These are phyloP conservation scores for Motacilla tschutschensis DNA, from an alignment of 2,113 vertebrate genomes.

Conservation along the genomic window DNA sequence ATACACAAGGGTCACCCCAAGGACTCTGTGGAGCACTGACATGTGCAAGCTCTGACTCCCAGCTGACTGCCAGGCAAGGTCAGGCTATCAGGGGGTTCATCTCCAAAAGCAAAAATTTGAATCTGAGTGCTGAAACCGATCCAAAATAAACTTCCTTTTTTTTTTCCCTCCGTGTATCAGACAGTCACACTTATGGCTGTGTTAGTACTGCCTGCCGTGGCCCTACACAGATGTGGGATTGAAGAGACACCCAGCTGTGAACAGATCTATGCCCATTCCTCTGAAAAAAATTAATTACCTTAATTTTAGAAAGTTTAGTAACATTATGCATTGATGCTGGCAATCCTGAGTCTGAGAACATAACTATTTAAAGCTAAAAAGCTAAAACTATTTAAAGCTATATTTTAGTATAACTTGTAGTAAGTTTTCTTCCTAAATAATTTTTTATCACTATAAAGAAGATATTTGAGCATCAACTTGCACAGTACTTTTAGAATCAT, in stretches of 20 bases:
- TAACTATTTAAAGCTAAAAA: background rate
- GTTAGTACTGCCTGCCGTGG: background rate
- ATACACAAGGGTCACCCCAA: background rate
- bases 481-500: background rate
- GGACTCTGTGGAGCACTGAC: background rate
- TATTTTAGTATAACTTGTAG: background rate
- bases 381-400: background rate
- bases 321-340: background rate
- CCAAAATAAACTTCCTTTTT: background rate
- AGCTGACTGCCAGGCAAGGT: background rate
- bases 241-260: background rate
- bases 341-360: background rate
- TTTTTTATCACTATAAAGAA: background rate
- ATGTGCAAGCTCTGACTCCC: background rate
- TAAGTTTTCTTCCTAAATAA: background rate
- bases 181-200: background rate
- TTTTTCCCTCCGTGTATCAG: background rate
- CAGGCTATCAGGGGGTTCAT: background rate
- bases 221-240: background rate
- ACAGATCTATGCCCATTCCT: background rate
- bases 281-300: background rate
- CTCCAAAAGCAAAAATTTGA: background rate
- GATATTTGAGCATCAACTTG: background rate
- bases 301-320: background rate
- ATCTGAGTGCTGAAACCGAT: background rate